phyloP scores from a whole-genome alignment of 2,888 invertebrate genomes.

The Ethmia dodecea region DNA sequence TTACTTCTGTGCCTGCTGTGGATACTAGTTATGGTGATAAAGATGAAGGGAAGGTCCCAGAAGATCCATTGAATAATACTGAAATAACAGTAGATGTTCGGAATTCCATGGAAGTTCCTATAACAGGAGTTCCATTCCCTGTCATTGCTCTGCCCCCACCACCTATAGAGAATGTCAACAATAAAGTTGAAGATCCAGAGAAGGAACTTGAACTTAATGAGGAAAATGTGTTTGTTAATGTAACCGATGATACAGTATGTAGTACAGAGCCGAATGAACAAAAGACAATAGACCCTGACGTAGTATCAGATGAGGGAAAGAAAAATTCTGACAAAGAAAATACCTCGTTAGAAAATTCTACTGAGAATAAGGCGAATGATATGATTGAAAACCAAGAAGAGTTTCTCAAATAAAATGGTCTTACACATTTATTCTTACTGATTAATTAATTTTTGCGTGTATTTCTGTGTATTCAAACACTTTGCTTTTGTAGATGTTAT shows the following conservation, averaged over 20 bases:
- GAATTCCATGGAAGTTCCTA: constrained; percentile 13
- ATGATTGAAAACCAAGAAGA: not conserved
- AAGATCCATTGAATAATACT: constrained; percentile 32
- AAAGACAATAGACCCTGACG: constrained; percentile 5
- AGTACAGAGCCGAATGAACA: not conserved
- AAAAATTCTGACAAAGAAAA: not conserved
- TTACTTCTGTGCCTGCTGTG: constrained; percentile 26
- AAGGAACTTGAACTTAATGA: constrained; percentile 19
- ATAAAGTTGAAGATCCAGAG: not conserved
- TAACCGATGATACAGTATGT: constrained; percentile 20
- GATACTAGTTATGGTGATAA: constrained; percentile 15
- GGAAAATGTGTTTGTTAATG: constrained; percentile 31
- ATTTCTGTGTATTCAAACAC: too few relatives aligned
- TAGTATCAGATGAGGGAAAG: not conserved
- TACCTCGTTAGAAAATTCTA: not conserved
- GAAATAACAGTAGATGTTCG: constrained; percentile 18
- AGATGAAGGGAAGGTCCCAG: constrained; percentile 21
- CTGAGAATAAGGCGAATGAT: not conserved
- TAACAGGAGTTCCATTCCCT: constrained; percentile 3
- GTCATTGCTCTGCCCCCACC: constrained; percentile 15
- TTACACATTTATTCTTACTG: too few relatives aligned
- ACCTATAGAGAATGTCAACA: constrained; percentile 3
- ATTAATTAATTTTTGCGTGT: too few relatives aligned
- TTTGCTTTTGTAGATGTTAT: too few relatives aligned
- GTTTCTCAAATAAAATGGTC: too few relatives aligned